These are phyloP conservation scores for Argyresthia albistria DNA, from an alignment of 2,888 invertebrate species.

Conservation along the genomic window DNA sequence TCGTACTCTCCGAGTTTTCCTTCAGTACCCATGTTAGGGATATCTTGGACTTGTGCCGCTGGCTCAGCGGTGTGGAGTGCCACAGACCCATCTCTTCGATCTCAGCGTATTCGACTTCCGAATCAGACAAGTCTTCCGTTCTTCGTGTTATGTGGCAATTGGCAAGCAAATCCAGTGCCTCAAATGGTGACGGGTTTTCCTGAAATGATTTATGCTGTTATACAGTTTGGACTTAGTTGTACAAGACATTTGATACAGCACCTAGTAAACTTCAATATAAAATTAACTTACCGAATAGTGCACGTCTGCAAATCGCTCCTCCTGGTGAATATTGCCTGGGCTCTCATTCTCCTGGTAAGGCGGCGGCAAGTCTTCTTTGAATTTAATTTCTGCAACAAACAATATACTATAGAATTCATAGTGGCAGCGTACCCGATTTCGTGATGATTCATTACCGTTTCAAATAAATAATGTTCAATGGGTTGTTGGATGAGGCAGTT, in stretches of 20 bases:
- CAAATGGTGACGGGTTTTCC: slow-evolving; percentile 21
- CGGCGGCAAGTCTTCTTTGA: slow-evolving; percentile 50
- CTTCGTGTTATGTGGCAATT: slow-evolving; percentile 39
- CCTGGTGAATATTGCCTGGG: slow-evolving; percentile 10
- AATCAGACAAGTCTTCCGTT: slow-evolving; percentile 26
- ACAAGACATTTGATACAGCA: background rate
- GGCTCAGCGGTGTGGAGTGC: slow-evolving; percentile 59
- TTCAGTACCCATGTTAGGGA: slow-evolving; percentile 83
- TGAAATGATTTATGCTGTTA: background rate
- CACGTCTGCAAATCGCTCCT: background rate
- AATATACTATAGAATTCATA: background rate
- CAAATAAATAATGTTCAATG: background rate
- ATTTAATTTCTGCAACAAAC: slow-evolving; percentile 35
- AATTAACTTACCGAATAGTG: background rate
- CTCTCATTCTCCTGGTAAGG: slow-evolving; percentile 49
- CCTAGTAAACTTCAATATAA: background rate
- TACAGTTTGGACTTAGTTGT: background rate
- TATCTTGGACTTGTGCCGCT: slow-evolving; percentile 74
- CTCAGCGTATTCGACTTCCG: slow-evolving; percentile 52
- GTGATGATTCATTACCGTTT: slow-evolving; percentile 14
- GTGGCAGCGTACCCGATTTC: slow-evolving; percentile 5
- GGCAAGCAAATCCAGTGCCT: slow-evolving; percentile 37
- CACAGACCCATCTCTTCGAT: slow-evolving; percentile 62
- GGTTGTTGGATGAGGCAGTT: background rate
- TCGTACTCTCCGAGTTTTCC: slow-evolving; percentile 69